Evolutionary conservation across 2,888 invertebrate genomes (phyloP).

Genomic region (Stenotaenia linearis): DNA sequence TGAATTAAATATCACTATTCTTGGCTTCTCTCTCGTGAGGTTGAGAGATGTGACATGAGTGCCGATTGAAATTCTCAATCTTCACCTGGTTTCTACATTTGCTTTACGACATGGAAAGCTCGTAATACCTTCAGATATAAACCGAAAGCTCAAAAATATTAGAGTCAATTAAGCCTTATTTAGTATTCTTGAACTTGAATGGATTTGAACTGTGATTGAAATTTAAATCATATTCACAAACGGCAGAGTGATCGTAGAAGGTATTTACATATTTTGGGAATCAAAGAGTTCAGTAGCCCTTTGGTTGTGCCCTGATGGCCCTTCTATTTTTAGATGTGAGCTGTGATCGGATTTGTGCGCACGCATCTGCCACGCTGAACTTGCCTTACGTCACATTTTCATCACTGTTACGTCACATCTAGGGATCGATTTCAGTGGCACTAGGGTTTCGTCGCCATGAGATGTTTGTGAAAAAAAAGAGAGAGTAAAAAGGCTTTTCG

Average conservation of each 20-base stretch:
- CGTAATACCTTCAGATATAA: too few species aligned
- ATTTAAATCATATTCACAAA: too few species aligned
- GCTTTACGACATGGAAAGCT: background rate
- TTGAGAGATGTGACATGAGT: background rate
- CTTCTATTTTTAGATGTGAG: background rate
- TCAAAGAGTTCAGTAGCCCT: slow-evolving; percentile 3
- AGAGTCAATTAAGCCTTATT: too few species aligned
- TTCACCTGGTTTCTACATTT: background rate
- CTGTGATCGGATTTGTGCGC: background rate
- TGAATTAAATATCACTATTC: background rate
- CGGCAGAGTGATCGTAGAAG: too few species aligned
- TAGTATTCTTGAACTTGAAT: too few species aligned
- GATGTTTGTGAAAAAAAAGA: background rate
- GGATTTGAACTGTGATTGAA: background rate
- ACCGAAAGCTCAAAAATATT: too few species aligned
- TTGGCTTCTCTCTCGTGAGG: background rate
- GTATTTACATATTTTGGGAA: background rate
- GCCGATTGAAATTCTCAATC: background rate
- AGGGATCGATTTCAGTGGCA: background rate
- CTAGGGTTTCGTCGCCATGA: background rate
- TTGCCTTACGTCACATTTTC: background rate
- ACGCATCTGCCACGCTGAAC: background rate
- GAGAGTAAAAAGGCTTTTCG: background rate
- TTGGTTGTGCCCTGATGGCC: background rate
- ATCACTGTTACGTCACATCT: background rate